These are phyloP conservation scores for Apotomis turbidana DNA, from an alignment of 2,888 invertebrate species.

Conservation along the genomic window DNA sequence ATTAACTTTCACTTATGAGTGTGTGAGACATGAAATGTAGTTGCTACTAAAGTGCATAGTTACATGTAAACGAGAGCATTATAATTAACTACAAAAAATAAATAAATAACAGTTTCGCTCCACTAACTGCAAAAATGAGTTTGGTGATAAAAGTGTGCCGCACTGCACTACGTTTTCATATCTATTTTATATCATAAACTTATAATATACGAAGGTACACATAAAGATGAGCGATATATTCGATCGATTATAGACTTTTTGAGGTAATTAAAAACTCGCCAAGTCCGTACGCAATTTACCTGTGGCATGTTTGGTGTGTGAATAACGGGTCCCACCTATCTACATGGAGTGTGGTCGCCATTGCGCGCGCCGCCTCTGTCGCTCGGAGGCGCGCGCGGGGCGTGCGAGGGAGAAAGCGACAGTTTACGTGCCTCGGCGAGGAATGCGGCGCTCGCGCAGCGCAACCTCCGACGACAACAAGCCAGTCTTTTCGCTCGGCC, in stretches of 20 bases:
- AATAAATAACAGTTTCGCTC: conserved; percentile 49
- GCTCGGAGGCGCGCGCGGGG: conserved; percentile 32
- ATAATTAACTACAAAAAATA: conserved; percentile 50
- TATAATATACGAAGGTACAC: neutral
- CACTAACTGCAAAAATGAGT: conserved; percentile 47
- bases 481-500: conserved; percentile 74
- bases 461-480: conserved; percentile 60
- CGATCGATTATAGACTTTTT: conserved; percentile 28
- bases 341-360: conserved; percentile 62
- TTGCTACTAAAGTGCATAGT: neutral
- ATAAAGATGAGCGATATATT: conserved; percentile 12
- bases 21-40: neutral
- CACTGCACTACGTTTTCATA: conserved; percentile 17
- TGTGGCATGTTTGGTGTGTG: conserved; percentile 55
- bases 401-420: conserved; percentile 62
- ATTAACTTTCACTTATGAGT: conserved; percentile 55
- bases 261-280: conserved; percentile 40
- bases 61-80: conserved; percentile 39
- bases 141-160: conserved; percentile 37
- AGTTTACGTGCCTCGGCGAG: conserved; percentile 68
- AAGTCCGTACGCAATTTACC: conserved; percentile 38
- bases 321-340: conserved; percentile 72
- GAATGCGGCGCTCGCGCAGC: conserved; percentile 79
- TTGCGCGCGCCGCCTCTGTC: conserved; percentile 53
- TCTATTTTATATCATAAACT: neutral